Evolutionary conservation across 30 jellyfish, hydroid and myxozoan species (phyloP), one percentile per base, ranked within the genome.

Genomic region (Turritopsis dohrnii): DNA sequence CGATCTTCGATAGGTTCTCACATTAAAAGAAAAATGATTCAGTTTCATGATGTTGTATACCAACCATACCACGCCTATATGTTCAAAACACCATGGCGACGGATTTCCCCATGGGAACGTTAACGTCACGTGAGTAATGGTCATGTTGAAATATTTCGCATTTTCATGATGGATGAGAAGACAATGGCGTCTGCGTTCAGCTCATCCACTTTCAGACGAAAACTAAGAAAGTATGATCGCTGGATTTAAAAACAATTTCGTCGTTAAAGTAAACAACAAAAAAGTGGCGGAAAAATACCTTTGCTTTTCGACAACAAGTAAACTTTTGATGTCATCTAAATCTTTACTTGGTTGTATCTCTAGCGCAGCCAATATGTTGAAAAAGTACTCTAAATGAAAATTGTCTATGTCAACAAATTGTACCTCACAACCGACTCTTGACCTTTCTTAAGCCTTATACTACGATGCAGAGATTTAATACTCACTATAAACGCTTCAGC

Each of bases 361-460:
- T 69, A 69, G 19, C 9, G 77, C 77, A 0, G 77, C 77, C 19
- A 69, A 27, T 69, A 69, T 69, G 77, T 69, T 69, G 77, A 69
- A 69, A 69, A 69, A 69, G 77, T 69, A 69, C 28, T 69, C 77
- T 69, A 69, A n/a, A n/a, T n/a, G n/a, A n/a, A n/a, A n/a, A n/a
- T n/a, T n/a, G n/a, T n/a, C n/a, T n/a, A n/a, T n/a, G n/a, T n/a
- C n/a, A n/a, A n/a, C n/a, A 41, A 3, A 41, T 41, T 13, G 60
- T 41, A n/a, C n/a, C n/a, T n/a, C n/a, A n/a, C n/a, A n/a, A n/a
- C n/a, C n/a, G n/a, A n/a, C n/a, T n/a, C n/a, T n/a, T n/a, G n/a
- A n/a, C n/a, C n/a, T n/a, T n/a, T n/a, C n/a, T n/a, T n/a, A n/a
- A n/a, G n/a, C n/a, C n/a, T n/a, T n/a, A n/a, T n/a, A n/a, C n/a